A percentile compares a stretch with the other conserved stretches of the same genome.
Conservation (phyloP, 2,797 vertebrate genomes). For the Ctenopoma kingsleyae region DNA sequence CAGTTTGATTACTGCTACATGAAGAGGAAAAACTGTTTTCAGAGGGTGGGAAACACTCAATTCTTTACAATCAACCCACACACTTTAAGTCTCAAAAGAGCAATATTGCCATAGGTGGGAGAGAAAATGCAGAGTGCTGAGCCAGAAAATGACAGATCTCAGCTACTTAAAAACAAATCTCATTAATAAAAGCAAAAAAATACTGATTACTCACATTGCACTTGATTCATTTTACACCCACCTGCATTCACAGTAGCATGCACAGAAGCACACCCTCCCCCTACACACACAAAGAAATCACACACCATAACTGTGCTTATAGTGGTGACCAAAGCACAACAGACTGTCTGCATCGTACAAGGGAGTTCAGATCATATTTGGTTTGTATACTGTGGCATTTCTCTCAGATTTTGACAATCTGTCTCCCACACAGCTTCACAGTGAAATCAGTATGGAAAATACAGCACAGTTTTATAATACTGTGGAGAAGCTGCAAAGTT, state of each 20-base stretch:
- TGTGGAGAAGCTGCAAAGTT: constrained; percentile 12
- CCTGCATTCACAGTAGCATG: constrained; percentile 45
- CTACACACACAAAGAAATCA: constrained; percentile 15
- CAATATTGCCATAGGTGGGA: constrained; percentile 62
- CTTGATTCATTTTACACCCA: constrained; percentile 63
- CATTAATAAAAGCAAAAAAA: constrained; percentile 68
- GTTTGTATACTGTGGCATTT: constrained; percentile 42
- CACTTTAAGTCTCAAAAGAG: constrained; percentile 56
- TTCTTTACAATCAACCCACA: constrained; percentile 58
- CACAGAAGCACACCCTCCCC: constrained; percentile 15
- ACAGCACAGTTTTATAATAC: not conserved
- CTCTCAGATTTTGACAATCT: constrained; percentile 49
- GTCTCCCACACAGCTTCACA: constrained; percentile 53
- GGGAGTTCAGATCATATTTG: constrained; percentile 48
- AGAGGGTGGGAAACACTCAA: constrained; percentile 35
- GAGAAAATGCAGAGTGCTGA: constrained; percentile 54
- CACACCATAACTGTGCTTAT: constrained; percentile 25
- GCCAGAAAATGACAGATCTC: constrained; percentile 63
- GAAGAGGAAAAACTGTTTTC: constrained; percentile 22
- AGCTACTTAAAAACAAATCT: constrained; percentile 71
- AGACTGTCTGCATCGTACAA: constrained; percentile 51
- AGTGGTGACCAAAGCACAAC: constrained; percentile 56
- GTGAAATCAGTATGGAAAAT: constrained; percentile 31
- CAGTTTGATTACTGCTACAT: constrained; percentile 32
- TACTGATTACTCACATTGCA: constrained; percentile 58